phyloP scores from a whole-genome alignment of 2,113 vertebrate species.

The Zosterops hypoxanthus region DNA sequence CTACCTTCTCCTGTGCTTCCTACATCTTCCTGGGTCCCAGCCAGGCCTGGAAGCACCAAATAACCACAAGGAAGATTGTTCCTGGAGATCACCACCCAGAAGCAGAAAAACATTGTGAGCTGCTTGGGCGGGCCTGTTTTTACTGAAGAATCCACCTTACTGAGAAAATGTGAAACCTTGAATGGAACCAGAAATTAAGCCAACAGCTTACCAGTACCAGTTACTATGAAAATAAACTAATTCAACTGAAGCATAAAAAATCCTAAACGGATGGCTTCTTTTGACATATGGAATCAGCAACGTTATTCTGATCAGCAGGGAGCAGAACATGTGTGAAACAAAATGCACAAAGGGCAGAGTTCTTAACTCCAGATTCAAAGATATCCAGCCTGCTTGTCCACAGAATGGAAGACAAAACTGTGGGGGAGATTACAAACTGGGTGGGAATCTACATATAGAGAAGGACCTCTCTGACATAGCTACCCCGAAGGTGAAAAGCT shows the following conservation, averaged over 20 bases:
- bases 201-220: not conserved
- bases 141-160: not conserved
- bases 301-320: not conserved
- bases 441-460: not conserved
- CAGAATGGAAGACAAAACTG: not conserved
- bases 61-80: constrained; percentile 31
- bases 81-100: constrained; percentile 38
- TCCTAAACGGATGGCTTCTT: not conserved
- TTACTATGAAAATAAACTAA: not conserved
- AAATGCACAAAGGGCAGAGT: not conserved
- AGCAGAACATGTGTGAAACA: not conserved
- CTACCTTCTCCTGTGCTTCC: not conserved
- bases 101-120: constrained; percentile 2
- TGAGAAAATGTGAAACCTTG: not conserved
- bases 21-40: not conserved
- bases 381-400: not conserved
- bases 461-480: not conserved
- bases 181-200: not conserved
- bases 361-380: not conserved
- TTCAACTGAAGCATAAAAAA: not conserved
- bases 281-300: not conserved
- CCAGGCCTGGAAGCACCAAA: constrained; percentile 28
- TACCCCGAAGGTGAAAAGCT: not conserved
- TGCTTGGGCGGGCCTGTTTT: constrained; percentile 5
- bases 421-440: not conserved